phyloP scores from a whole-genome alignment of 2,888 invertebrate species.

The Callyntrura sp. region DNA sequence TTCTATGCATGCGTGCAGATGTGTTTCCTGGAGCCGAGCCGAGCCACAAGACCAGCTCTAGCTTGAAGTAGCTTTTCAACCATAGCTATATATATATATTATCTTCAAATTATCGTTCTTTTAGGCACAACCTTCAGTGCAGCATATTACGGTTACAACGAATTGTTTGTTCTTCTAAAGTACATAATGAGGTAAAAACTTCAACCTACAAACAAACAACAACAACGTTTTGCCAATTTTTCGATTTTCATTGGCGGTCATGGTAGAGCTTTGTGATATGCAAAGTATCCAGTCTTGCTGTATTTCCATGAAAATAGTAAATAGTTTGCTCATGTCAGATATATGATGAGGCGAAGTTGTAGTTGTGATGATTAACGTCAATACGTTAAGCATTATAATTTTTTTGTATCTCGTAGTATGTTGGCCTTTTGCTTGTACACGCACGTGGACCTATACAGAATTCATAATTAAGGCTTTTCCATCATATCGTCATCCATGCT shows the following conservation, averaged over 20 bases:
- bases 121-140: neutral
- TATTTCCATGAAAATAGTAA: neutral
- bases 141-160: neutral
- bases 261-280: neutral
- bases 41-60: slow-evolving; percentile 58
- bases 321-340: neutral
- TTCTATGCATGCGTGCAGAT: slow-evolving; percentile 76
- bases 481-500: no score
- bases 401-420: no score
- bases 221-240: neutral
- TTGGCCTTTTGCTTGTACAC: no score
- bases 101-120: neutral
- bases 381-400: no score
- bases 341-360: no score
- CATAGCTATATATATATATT: neutral
- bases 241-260: neutral
- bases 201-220: neutral
- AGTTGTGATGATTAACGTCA: no score
- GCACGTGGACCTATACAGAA: no score
- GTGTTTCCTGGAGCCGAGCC: slow-evolving; percentile 73
- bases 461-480: no score
- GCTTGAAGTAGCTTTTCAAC: neutral
- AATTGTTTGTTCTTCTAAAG: no score
- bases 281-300: neutral
- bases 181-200: neutral